phyloP scores from a whole-genome alignment of 2,888 invertebrate genomes.

The Zele albiditarsus region DNA sequence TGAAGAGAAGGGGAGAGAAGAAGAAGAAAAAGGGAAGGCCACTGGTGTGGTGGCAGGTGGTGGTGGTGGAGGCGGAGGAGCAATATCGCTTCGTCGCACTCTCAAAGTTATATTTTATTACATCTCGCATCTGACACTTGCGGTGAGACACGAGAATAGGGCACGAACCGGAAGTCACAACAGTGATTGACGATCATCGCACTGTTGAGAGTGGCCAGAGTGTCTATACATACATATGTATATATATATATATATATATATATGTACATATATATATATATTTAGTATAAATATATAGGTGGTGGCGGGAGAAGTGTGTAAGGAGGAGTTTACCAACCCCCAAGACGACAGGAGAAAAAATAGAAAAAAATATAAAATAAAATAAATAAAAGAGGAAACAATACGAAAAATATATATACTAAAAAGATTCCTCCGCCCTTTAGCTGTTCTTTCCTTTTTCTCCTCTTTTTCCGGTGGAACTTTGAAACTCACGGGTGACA shows the following conservation, averaged over 20 bases:
- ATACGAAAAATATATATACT: slow-evolving; percentile 38
- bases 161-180: slow-evolving; percentile 47
- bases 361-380: neutral
- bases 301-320: neutral
- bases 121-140: slow-evolving; percentile 26
- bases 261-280: slow-evolving; percentile 23
- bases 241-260: slow-evolving; percentile 3
- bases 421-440: neutral
- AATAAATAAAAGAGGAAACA: slow-evolving; percentile 47
- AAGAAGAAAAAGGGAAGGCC: slow-evolving; percentile 25
- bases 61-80: slow-evolving; percentile 16
- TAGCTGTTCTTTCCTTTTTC: neutral
- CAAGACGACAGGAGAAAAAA: too few relatives aligned
- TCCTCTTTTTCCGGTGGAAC: neutral
- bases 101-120: slow-evolving; percentile 23
- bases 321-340: too few relatives aligned
- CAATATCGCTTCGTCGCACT: slow-evolving; percentile 4
- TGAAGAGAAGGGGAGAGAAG: slow-evolving; percentile 22
- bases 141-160: slow-evolving; percentile 1
- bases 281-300: slow-evolving; percentile 25
- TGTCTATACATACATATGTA: neutral
- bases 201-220: slow-evolving; percentile 42
- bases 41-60: slow-evolving; percentile 5
- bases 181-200: slow-evolving; percentile 27
- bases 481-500: slow-evolving; percentile 7